These are phyloP conservation scores for Tapera naevia DNA, from an alignment of 2,797 vertebrate genomes.

Conservation along the genomic window DNA sequence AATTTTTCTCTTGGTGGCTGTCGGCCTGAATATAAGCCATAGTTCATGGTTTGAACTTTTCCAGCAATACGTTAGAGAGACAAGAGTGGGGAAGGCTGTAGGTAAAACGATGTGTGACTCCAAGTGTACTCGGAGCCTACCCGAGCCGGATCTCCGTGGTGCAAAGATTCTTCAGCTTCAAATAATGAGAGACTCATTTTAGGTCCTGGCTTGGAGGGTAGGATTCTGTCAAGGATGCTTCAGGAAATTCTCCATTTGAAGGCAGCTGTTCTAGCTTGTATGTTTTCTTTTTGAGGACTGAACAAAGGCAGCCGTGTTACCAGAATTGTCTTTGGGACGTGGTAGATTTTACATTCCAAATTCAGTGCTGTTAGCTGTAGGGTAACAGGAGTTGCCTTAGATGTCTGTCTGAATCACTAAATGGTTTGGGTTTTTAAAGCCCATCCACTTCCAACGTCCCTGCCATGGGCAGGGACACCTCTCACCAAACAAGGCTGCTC, in stretches of 20 bases:
- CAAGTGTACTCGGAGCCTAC: neutral
- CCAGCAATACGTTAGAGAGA: neutral
- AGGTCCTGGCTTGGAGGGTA: neutral
- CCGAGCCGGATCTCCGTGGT: neutral
- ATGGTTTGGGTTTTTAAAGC: no score
- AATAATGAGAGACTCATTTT: neutral
- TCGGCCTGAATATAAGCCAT: neutral
- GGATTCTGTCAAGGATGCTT: neutral
- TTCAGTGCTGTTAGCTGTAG: neutral
- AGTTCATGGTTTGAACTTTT: neutral
- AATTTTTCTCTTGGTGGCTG: neutral
- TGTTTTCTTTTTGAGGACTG: neutral
- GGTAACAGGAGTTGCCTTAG: neutral
- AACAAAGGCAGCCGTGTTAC: neutral
- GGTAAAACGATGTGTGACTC: neutral
- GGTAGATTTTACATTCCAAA: neutral
- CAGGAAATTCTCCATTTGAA: neutral
- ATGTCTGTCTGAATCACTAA: neutral
- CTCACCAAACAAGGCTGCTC: no score
- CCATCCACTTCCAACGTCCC: no score
- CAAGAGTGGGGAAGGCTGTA: neutral
- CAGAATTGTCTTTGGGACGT: accelerated
- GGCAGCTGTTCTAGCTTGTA: neutral
- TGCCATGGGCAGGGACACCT: no score
- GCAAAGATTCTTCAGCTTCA: neutral